phyloP scores from a whole-genome alignment of 2,113 vertebrate genomes.

The Sitta europaea region DNA sequence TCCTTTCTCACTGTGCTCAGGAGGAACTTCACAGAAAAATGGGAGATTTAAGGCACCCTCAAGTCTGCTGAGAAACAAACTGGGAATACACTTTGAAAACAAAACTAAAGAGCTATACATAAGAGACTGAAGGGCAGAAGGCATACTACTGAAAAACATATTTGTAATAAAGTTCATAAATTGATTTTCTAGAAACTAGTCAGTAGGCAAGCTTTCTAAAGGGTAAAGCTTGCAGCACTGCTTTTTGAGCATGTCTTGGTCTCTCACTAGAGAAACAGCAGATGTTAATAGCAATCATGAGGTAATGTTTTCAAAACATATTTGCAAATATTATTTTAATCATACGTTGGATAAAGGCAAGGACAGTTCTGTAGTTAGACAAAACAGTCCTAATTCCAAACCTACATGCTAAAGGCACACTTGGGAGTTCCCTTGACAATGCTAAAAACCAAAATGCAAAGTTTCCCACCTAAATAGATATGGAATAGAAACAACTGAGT shows the following conservation, averaged over 20 bases:
- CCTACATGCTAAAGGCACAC: background rate
- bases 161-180: background rate
- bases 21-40: background rate
- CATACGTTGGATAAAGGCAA: background rate
- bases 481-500: rapidly evolving
- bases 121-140: background rate
- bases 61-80: background rate
- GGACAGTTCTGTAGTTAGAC: background rate
- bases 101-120: background rate
- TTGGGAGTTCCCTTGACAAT: background rate
- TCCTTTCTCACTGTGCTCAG: background rate
- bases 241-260: background rate
- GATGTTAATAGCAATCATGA: background rate
- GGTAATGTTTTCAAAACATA: background rate
- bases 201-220: background rate
- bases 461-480: background rate
- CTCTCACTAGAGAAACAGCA: background rate
- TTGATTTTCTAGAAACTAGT: background rate
- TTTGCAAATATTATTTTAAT: background rate
- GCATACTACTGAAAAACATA: background rate
- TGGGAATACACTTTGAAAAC: background rate
- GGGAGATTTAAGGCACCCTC: background rate
- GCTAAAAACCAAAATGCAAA: background rate
- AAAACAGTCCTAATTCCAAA: background rate
- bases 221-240: background rate